These are phyloP conservation scores for Rana temporaria DNA, from an alignment of 2,113 vertebrate species.

Conservation along the genomic window DNA sequence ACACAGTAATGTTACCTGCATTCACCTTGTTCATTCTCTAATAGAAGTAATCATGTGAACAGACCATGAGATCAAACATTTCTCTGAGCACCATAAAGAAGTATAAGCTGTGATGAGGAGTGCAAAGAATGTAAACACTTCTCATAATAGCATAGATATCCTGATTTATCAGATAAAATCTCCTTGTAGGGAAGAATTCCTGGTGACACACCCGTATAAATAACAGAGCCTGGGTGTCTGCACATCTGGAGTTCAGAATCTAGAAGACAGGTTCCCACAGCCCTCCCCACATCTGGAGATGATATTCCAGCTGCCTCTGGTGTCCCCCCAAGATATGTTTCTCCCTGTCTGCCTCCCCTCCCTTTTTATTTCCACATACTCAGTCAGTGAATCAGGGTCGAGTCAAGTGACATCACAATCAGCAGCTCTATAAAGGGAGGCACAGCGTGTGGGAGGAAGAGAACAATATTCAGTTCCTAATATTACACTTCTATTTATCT, in stretches of 20 bases:
- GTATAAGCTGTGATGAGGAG: background rate
- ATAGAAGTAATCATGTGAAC: too few relatives aligned
- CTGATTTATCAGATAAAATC: constrained; percentile 1
- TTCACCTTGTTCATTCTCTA: too few relatives aligned
- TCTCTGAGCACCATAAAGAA: too few relatives aligned
- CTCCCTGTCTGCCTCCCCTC: background rate
- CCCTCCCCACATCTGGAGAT: constrained; percentile 23
- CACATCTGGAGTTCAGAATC: background rate
- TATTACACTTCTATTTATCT: background rate
- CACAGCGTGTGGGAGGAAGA: background rate
- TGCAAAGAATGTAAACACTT: background rate
- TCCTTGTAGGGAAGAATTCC: constrained; percentile 24
- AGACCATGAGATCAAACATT: too few relatives aligned
- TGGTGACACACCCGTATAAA: constrained; percentile 3
- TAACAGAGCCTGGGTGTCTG: background rate
- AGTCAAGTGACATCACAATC: constrained; percentile 17
- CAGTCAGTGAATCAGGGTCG: constrained; percentile 22
- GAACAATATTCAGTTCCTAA: background rate
- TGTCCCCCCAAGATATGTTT: background rate
- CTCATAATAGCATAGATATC: background rate
- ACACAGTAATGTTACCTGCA: too few relatives aligned
- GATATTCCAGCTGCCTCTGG: constrained; percentile 2
- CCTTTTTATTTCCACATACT: constrained; percentile 29
- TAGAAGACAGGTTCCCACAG: constrained; percentile 16
- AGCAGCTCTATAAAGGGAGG: background rate